Percentiles rank a stretch among this genome's conserved stretches.
These are phyloP conservation scores for Lydus trimaculatus DNA, from an alignment of 2,888 invertebrate species.

Conservation along the genomic window DNA sequence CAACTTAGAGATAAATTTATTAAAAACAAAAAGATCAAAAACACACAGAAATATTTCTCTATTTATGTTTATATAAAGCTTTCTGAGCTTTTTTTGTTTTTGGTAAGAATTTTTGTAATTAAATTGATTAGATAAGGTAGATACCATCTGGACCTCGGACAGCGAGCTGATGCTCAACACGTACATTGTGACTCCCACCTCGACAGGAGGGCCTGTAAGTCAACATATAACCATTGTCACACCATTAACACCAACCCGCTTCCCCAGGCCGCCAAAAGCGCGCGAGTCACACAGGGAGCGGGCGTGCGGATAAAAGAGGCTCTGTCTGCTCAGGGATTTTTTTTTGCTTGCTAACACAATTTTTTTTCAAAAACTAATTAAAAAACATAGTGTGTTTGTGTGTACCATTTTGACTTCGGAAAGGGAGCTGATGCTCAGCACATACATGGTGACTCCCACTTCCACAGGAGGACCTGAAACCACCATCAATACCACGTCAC, in stretches of 20 bases:
- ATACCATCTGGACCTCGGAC: conserved; percentile 98
- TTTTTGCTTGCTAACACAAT: not conserved
- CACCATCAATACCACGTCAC: conserved; percentile 58
- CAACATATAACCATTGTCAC: conserved; percentile 48
- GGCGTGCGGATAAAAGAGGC: conserved; percentile 47
- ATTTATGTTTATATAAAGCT: not conserved
- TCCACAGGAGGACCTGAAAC: conserved; percentile 96
- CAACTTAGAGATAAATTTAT: not conserved
- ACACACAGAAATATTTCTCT: not conserved
- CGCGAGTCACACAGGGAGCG: conserved; percentile 54
- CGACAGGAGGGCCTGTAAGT: conserved; percentile 94
- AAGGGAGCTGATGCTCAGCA: conserved; percentile 97
- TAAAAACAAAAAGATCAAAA: not conserved
- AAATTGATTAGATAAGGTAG: conserved; percentile 29
- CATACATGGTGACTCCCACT: conserved; percentile 98
- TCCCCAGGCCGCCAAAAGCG: conserved; percentile 58
- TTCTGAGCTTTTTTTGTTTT: not conserved
- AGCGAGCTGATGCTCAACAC: conserved; percentile 98
- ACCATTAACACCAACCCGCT: conserved; percentile 47
- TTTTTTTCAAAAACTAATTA: conserved; percentile 5
- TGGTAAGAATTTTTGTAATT: not conserved
- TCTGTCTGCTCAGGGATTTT: conserved; percentile 30
- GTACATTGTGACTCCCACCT: conserved; percentile 97
- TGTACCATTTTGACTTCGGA: conserved; percentile 98
- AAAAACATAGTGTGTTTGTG: conserved; percentile 27